Conservation (phyloP, 1,140 invertebrate genomes). For the Drosophila seguyi region DNA sequence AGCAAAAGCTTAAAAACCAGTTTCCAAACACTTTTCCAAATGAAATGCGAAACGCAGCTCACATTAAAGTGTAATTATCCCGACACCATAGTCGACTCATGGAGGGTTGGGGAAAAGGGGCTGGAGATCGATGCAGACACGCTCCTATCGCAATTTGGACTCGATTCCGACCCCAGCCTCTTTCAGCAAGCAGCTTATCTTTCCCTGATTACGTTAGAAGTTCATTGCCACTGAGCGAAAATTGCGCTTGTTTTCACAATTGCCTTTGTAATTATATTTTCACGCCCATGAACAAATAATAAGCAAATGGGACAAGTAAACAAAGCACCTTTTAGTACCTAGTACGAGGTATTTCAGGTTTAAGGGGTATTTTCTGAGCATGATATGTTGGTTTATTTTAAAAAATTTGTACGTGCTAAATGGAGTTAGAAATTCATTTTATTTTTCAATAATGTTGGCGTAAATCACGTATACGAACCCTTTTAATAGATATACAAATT, state of each 20-base stretch:
- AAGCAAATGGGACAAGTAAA: slow-evolving; percentile 22
- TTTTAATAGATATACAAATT: neutral
- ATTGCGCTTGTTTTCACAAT: slow-evolving; percentile 30
- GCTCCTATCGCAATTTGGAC: slow-evolving; percentile 32
- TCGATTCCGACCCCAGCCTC: slow-evolving; percentile 27
- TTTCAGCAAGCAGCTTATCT: slow-evolving; percentile 34
- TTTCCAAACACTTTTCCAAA: slow-evolving; percentile 25
- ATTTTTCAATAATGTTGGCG: neutral
- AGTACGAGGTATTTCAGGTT: slow-evolving; percentile 1
- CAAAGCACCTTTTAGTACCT: slow-evolving; percentile 23
- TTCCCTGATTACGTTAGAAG: slow-evolving; percentile 18
- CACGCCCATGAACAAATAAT: slow-evolving; percentile 42
- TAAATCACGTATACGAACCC: neutral
- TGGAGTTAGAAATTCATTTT: neutral
- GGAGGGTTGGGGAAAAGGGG: neutral
- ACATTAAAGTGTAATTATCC: slow-evolving; percentile 37
- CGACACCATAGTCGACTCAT: neutral
- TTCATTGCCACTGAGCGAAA: slow-evolving; percentile 43
- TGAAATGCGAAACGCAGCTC: slow-evolving; percentile 12
- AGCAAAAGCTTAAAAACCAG: slow-evolving; percentile 26
- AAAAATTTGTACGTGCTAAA: neutral
- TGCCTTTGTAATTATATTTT: slow-evolving; percentile 52
- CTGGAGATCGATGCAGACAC: slow-evolving; percentile 31
- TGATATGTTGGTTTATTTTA: neutral
- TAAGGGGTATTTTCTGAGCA: neutral